phyloP scores from a whole-genome alignment of 2,113 vertebrate species.

The Grus americana region DNA sequence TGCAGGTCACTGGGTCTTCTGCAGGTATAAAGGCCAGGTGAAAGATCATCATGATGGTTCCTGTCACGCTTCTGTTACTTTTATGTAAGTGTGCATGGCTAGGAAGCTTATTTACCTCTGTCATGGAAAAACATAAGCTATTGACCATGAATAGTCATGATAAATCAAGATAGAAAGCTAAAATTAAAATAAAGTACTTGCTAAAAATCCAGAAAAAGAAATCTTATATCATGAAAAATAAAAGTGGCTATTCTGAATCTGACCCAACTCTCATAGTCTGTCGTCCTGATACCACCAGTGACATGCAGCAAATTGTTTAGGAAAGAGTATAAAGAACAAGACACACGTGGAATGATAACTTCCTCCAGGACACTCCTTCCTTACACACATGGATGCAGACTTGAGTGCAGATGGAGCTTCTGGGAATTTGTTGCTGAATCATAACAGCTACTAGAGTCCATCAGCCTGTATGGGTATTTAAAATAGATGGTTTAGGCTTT shows the following conservation, averaged over 20 bases:
- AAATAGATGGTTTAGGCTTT: background rate
- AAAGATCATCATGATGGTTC: background rate
- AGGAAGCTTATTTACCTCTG: background rate
- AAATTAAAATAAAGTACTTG: background rate
- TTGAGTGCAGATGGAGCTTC: background rate
- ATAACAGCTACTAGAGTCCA: background rate
- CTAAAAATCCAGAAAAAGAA: background rate
- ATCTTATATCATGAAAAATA: background rate
- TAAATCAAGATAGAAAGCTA: background rate
- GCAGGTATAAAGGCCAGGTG: background rate
- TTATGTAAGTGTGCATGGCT: background rate
- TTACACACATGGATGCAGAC: background rate
- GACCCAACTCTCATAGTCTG: background rate
- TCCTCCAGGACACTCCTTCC: background rate
- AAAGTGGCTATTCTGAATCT: background rate
- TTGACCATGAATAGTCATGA: too few species aligned
- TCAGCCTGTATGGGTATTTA: background rate
- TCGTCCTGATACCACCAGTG: background rate
- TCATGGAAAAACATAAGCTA: background rate
- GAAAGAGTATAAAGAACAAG: background rate
- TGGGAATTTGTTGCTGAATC: background rate
- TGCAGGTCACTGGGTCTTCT: background rate
- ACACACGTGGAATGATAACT: too few species aligned
- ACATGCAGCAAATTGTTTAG: background rate
- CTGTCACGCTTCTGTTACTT: background rate